Evolutionary conservation across 1,140 invertebrate genomes (phyloP).

Genomic region (Anagrus nilaparvatae): DNA sequence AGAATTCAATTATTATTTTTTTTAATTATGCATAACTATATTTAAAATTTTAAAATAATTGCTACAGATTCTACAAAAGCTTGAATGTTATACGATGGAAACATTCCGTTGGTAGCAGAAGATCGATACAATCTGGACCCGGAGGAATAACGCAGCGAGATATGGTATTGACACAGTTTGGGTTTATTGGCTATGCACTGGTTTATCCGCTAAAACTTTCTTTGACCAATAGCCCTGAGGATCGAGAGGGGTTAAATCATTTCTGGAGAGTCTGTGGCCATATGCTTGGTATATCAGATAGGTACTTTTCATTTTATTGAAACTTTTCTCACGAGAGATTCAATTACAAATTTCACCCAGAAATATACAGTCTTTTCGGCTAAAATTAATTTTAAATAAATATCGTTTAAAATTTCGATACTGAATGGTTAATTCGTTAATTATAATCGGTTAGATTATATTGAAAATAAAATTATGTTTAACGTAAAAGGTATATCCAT

Average conservation of each 20-base stretch:
- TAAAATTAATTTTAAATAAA: too few relatives aligned
- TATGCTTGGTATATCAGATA: slow-evolving; percentile 66
- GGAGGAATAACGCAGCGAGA: slow-evolving; percentile 55
- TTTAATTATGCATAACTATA: not conserved
- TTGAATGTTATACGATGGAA: slow-evolving; percentile 48
- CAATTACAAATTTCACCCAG: not conserved
- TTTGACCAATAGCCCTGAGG: slow-evolving; percentile 37
- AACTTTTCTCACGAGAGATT: not conserved
- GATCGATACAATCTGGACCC: slow-evolving; percentile 25
- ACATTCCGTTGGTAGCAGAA: slow-evolving; percentile 45
- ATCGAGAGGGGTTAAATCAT: slow-evolving; percentile 59
- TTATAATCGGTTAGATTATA: too few relatives aligned
- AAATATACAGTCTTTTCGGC: too few relatives aligned
- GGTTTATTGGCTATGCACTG: slow-evolving; percentile 65
- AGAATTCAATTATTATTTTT: not conserved
- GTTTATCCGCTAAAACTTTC: slow-evolving; percentile 51
- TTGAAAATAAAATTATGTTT: too few relatives aligned
- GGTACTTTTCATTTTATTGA: slow-evolving; percentile 40
- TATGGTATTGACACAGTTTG: slow-evolving; percentile 70
- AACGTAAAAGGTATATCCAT: too few relatives aligned
- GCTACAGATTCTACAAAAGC: slow-evolving; percentile 40
- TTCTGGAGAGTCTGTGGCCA: slow-evolving; percentile 72
- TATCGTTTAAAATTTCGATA: too few relatives aligned
- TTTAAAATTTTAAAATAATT: not conserved
- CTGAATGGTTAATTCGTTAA: too few relatives aligned